Evolutionary conservation across 2,888 invertebrate species (phyloP), one percentile per base, ranked within the genome.

Genomic region (Clanis bilineata): DNA sequence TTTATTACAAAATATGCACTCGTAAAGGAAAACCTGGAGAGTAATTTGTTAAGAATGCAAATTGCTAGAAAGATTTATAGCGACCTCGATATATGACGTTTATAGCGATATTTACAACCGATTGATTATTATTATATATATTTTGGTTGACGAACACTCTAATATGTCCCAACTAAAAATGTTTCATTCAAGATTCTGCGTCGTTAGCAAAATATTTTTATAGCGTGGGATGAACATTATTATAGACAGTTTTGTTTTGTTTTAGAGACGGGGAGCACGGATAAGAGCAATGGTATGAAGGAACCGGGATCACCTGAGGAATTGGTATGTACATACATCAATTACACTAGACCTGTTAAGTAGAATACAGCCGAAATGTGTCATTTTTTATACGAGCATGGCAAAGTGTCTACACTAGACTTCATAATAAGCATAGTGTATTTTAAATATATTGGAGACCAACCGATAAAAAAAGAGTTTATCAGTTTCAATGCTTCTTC

Each of bases 201-300:
- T 47, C 18, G 18, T 41, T 18, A 18, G 15, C 7, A 6, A 41
- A 7, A 41, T 18, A 41, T 41, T 41, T 15, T 41, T 5, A 15
- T 41, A 41, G 18, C 5, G 41, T 18, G 18, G 15, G 3, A 15
- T 41, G 15, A 39, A 41, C 18, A 18, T 41, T 4, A 15, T 7
- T 39, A 39, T 39, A 39, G 0, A 25, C 15, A 15, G 2, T 7
- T 18, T 32, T 54, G 73, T 71, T 69, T 77, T 80, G 88, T 82
- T 79, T 63, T 93, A 95, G 95, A 94, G 93, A 94, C 93, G 92
- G 94, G 94, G 92, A 93, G 93, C 92, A 93, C 93, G 87, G 93
- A 92, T 87, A 92, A 94, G 94, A 95, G 95, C 95, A 94, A 95
- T 96, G 95, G 95, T 95, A 96, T 96, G 96, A 96, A 96, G 96